Percentiles rank a stretch among this genome's conserved stretches.
Evolutionary conservation across 2,113 vertebrate species (phyloP).

Genomic region (Zosterops pallidus): DNA sequence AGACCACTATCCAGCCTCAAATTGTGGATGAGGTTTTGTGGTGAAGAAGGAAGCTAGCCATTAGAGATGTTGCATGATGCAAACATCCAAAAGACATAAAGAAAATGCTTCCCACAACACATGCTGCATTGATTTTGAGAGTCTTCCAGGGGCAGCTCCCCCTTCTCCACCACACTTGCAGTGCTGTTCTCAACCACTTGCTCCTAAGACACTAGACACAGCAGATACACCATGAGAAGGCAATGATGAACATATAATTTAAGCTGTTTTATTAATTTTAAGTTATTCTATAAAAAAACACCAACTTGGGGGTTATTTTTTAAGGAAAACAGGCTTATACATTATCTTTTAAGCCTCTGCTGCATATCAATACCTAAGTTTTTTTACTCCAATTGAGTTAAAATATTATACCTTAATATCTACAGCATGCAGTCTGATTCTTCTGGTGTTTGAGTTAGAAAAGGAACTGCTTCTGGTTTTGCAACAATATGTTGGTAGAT

Average conservation of each 20-base stretch:
- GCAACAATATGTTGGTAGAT: not conserved
- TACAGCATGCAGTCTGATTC: not conserved
- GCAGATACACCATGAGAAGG: not conserved
- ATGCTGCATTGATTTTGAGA: not conserved
- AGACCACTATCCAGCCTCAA: not conserved
- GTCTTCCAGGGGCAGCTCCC: not conserved
- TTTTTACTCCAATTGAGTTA: not conserved
- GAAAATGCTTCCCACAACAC: not conserved
- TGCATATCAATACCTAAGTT: not conserved
- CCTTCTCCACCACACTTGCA: not conserved
- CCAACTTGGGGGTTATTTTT: not conserved
- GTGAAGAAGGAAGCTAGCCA: not conserved
- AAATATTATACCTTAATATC: not conserved
- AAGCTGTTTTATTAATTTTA: not conserved
- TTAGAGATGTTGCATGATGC: not conserved
- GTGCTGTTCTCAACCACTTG: not conserved
- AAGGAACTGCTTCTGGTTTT: not conserved
- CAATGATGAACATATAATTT: not conserved
- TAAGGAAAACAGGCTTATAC: not conserved
- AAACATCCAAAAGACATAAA: not conserved
- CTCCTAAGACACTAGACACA: not conserved
- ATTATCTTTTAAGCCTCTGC: not conserved
- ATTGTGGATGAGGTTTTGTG: not conserved
- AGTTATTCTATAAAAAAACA: not conserved
- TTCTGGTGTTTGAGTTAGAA: not conserved